A percentile compares a stretch with the other conserved stretches of the same genome.
phyloP scores from a whole-genome alignment of 2,888 invertebrate genomes.

The Cheilosia variabilis region DNA sequence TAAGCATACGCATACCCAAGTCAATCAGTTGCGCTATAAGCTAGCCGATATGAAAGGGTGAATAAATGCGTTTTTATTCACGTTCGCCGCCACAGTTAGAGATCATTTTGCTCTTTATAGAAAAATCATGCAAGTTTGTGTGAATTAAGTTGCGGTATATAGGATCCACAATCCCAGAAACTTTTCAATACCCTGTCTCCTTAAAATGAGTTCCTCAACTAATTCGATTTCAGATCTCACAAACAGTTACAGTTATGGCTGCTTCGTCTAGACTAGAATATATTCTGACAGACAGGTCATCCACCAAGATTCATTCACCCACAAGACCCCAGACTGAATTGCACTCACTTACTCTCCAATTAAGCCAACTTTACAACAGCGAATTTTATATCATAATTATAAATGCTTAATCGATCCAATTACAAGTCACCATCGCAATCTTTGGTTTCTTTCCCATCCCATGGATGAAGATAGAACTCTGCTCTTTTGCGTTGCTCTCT shows the following conservation, averaged over 20 bases:
- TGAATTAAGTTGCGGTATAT: no score
- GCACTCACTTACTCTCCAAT: conserved; percentile 49
- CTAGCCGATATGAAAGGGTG: neutral
- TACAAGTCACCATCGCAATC: conserved; percentile 35
- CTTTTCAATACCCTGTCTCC: no score
- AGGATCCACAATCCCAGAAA: no score
- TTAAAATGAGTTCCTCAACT: no score
- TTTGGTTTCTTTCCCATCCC: conserved; percentile 52
- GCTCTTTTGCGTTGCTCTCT: neutral
- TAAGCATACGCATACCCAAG: neutral
- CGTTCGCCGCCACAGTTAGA: neutral
- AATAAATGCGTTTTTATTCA: neutral
- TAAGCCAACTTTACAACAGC: conserved; percentile 33
- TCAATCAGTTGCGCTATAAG: conserved; percentile 8
- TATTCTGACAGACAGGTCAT: conserved; percentile 11
- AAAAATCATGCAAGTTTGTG: no score
- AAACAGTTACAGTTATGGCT: no score
- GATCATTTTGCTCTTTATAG: neutral
- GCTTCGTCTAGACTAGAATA: neutral
- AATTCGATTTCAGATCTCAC: neutral
- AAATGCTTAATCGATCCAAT: conserved; percentile 67
- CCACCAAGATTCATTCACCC: conserved; percentile 16
- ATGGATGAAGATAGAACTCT: conserved; percentile 12
- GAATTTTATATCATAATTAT: conserved; percentile 57
- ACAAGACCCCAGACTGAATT: conserved; percentile 1